Evolutionary conservation across 2,888 invertebrate species (phyloP).

Genomic region (Limnephilus rhombicus): DNA sequence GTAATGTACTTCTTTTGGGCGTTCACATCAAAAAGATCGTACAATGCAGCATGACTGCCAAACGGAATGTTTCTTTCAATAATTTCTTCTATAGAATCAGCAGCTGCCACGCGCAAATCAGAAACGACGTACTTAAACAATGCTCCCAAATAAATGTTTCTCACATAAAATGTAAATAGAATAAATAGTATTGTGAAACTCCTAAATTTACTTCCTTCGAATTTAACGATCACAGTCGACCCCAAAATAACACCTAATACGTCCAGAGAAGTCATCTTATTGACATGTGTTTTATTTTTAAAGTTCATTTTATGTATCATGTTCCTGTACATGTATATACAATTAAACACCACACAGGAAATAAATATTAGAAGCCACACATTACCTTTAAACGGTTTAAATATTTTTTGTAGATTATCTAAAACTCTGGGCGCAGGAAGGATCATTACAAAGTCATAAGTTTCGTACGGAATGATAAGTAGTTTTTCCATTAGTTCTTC

Average conservation of each 20-base stretch:
- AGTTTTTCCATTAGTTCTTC: neutral
- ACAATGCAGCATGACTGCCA: neutral
- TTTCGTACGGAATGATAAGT: neutral
- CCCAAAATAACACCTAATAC: conserved; percentile 9
- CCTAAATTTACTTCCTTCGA: neutral
- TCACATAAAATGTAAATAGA: conserved; percentile 20
- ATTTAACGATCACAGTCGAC: neutral
- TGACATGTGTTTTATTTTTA: neutral
- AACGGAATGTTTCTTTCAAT: conserved; percentile 28
- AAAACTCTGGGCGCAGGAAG: neutral
- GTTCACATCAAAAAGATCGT: neutral
- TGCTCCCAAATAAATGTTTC: conserved; percentile 29
- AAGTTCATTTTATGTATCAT: neutral
- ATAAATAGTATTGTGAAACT: neutral
- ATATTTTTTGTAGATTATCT: conserved; percentile 25
- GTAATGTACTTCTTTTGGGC: neutral
- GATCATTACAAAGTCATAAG: neutral
- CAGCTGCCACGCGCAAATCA: neutral
- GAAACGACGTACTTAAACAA: conserved; percentile 20
- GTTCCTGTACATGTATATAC: neutral
- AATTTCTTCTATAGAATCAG: conserved; percentile 2
- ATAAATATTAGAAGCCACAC: conserved; percentile 5
- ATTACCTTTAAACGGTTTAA: conserved; percentile 2
- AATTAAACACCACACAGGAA: neutral
- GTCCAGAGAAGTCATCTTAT: conserved; percentile 16